Evolutionary conservation across 2,113 vertebrate genomes (phyloP).

Genomic region (Echinops telfairi): DNA sequence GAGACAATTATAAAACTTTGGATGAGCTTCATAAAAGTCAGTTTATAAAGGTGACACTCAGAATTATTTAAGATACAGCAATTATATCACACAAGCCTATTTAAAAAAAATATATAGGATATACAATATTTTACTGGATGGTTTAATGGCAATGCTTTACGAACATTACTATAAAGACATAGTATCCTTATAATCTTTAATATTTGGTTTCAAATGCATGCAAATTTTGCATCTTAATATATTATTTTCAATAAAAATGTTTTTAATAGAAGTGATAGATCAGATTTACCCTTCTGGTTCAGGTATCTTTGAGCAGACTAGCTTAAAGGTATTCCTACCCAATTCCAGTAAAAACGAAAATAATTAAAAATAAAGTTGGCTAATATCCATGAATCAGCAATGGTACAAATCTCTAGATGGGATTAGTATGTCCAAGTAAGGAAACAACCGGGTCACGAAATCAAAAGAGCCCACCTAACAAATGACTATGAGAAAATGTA

Average conservation of each 20-base stretch:
- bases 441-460: background rate
- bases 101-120: too few species aligned
- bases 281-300: background rate
- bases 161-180: background rate
- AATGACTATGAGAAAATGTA: background rate
- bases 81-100: too few species aligned
- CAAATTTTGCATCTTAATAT: background rate
- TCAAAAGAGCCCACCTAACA: background rate
- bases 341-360: background rate
- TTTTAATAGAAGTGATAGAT: background rate
- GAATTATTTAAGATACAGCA: background rate
- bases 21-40: background rate
- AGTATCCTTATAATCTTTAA: conserved; percentile 5
- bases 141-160: background rate
- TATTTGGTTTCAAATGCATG: background rate
- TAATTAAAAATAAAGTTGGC: background rate
- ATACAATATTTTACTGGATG: background rate
- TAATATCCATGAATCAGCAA: background rate
- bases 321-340: background rate
- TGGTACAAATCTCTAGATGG: conserved; percentile 7
- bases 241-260: conserved; percentile 18
- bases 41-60: background rate
- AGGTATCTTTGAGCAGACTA: background rate
- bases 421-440: background rate
- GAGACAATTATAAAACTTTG: background rate